phyloP scores from a whole-genome alignment of 2,797 vertebrate species.

The Danio tinwini region DNA sequence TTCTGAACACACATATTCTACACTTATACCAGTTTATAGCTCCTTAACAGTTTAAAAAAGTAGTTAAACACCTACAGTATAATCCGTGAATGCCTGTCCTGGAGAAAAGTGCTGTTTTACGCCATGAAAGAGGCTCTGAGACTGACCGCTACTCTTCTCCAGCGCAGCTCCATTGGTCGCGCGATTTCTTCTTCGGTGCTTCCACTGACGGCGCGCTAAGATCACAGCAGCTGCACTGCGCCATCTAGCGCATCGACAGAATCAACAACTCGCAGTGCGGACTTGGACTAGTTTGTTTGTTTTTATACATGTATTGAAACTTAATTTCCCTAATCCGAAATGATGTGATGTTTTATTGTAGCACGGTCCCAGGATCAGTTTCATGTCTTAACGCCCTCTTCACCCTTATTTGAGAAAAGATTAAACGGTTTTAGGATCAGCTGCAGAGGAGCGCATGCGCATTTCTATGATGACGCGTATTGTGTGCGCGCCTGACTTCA shows the following conservation, averaged over 20 bases:
- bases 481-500: background rate
- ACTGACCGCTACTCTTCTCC: background rate
- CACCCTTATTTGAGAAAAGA: too few relatives aligned
- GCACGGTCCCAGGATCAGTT: slow-evolving; percentile 3
- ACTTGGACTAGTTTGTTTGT: too few relatives aligned
- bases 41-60: background rate
- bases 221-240: background rate
- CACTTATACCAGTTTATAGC: background rate
- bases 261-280: background rate
- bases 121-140: background rate
- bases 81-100: background rate
- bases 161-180: background rate
- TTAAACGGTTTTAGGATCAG: background rate
- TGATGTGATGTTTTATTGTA: background rate
- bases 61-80: slow-evolving; percentile 21
- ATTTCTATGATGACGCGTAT: background rate
- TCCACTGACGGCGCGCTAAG: background rate
- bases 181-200: slow-evolving; percentile 18
- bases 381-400: background rate
- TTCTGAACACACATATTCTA: background rate
- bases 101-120: slow-evolving; percentile 7
- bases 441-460: background rate
- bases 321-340: background rate
- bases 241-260: background rate
- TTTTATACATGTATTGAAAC: background rate